These are phyloP conservation scores for Hycleus phaleratus DNA, from an alignment of 1,140 invertebrate species.

Conservation along the genomic window DNA sequence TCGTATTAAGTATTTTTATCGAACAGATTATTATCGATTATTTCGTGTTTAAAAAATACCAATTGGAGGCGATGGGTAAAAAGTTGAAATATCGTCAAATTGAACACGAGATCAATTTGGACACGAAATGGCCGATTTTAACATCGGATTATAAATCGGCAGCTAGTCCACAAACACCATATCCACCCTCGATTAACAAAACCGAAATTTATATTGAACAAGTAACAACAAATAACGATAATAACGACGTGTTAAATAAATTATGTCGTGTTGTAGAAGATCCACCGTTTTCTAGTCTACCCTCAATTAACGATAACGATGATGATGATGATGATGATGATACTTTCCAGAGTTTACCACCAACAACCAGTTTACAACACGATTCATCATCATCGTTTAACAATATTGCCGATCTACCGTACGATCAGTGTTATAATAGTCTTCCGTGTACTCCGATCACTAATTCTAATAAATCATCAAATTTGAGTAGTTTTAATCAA, in stretches of 20 bases:
- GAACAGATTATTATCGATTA: constrained; percentile 57
- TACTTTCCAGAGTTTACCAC: constrained; percentile 27
- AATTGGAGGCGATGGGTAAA: constrained; percentile 49
- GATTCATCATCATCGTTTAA: constrained; percentile 27
- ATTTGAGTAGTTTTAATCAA: constrained; percentile 18
- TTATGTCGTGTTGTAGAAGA: constrained; percentile 24
- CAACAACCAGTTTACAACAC: constrained; percentile 16
- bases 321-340: constrained; percentile 9
- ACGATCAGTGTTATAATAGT: constrained; percentile 13
- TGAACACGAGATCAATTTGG: constrained; percentile 48
- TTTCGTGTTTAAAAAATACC: constrained; percentile 49
- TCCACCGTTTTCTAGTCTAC: constrained; percentile 25
- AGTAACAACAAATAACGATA: constrained; percentile 29
- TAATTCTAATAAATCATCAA: background rate
- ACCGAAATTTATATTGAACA: constrained; percentile 42
- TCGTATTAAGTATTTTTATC: constrained; percentile 51
- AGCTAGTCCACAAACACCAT: constrained; percentile 32
- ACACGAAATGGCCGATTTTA: constrained; percentile 54
- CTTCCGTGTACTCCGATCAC: background rate
- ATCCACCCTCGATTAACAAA: constrained; percentile 31
- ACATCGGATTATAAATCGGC: constrained; percentile 37
- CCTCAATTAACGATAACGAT: constrained; percentile 7
- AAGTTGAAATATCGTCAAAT: constrained; percentile 53
- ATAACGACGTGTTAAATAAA: constrained; percentile 39
- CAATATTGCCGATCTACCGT: constrained; percentile 30